Evolutionary conservation across 2,888 invertebrate species (phyloP).

Genomic region (Dexiosoma caninum): DNA sequence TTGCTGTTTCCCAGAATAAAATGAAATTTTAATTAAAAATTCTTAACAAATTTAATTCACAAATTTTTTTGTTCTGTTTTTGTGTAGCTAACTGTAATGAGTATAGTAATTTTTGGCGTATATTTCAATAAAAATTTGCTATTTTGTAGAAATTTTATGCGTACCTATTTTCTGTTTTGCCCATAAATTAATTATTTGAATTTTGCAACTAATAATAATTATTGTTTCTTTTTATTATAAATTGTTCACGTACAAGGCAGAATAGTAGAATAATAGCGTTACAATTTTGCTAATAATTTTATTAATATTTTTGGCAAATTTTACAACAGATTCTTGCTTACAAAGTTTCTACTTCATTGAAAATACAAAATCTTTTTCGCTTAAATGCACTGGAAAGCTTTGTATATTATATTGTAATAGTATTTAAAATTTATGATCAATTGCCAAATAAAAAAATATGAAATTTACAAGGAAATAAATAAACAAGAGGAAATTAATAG

Average conservation of each 20-base stretch:
- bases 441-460: background rate
- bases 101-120: no score
- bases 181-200: no score
- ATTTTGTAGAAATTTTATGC: no score
- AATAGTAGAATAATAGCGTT: background rate
- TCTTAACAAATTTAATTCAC: no score
- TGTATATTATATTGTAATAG: background rate
- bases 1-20: no score
- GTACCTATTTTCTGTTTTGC: no score
- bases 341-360: background rate
- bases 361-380: background rate
- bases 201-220: background rate
- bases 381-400: background rate
- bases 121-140: no score
- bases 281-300: background rate
- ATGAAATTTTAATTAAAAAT: no score
- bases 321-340: background rate
- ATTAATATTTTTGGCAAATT: background rate
- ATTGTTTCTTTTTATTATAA: background rate
- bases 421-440: slow-evolving; percentile 19
- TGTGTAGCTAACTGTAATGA: no score
- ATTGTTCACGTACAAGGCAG: no score
- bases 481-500: slow-evolving; percentile 36
- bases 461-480: slow-evolving; percentile 41
- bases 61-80: no score